Conservation (phyloP, 2,888 invertebrate species). For the Amiota minor region DNA sequence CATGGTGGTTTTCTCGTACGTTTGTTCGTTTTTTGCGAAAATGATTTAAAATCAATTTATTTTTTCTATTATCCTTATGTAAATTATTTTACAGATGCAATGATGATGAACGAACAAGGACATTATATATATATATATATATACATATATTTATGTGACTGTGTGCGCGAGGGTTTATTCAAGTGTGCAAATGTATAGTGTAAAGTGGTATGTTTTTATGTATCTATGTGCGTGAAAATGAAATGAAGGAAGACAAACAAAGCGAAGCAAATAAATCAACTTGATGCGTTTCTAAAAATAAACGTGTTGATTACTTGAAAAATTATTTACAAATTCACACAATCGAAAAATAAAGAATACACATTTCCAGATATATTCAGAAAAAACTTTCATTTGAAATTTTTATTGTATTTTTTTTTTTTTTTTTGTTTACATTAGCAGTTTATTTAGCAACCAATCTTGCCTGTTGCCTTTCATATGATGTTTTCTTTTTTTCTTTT, state of each 20-base stretch:
- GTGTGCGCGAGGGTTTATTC: too few species aligned
- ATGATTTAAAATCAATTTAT: conserved; percentile 71
- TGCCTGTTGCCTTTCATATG: too few species aligned
- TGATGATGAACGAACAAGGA: background rate
- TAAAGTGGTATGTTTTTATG: background rate
- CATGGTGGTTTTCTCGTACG: conserved; percentile 34
- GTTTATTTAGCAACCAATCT: too few species aligned
- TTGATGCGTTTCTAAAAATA: conserved; percentile 51
- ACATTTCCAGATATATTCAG: too few species aligned
- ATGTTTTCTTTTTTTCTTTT: too few species aligned
- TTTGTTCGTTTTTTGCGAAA: conserved; percentile 52
- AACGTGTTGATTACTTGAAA: conserved; percentile 47
- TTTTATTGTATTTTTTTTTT: too few species aligned
- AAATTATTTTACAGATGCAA: conserved; percentile 59
- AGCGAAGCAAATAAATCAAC: conserved; percentile 66
- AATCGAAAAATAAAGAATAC: too few species aligned
- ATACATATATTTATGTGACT: too few species aligned
- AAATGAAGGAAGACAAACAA: conserved; percentile 36
- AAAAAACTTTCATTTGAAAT: too few species aligned
- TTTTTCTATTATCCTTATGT: conserved; percentile 65
- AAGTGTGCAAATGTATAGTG: too few species aligned
- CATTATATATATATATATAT: too few species aligned
- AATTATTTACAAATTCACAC: conserved; percentile 67
- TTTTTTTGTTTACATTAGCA: too few species aligned
- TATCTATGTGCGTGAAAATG: background rate